These are phyloP conservation scores for Anoncus sp. DNA, from an alignment of 2,888 invertebrate species.

Conservation along the genomic window DNA sequence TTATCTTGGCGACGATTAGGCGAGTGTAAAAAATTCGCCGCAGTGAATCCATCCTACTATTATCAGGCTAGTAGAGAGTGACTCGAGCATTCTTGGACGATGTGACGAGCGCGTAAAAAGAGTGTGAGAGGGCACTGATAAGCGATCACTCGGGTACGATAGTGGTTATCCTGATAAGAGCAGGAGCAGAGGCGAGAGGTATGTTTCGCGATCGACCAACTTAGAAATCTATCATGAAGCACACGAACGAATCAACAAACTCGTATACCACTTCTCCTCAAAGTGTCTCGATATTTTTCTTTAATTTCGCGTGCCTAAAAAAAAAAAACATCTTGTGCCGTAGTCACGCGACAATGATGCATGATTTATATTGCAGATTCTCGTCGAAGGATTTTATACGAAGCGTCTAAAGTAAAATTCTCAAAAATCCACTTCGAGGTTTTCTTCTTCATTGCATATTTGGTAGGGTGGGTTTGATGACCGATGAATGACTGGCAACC, in stretches of 20 bases:
- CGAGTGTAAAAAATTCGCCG: conserved; percentile 33
- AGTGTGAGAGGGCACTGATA: conserved; percentile 44
- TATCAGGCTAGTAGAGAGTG: conserved; percentile 41
- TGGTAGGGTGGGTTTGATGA: too few relatives aligned
- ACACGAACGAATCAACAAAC: neutral
- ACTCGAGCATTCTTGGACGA: conserved; percentile 39
- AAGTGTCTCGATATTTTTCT: too few relatives aligned
- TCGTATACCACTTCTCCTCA: too few relatives aligned
- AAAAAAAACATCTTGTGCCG: too few relatives aligned
- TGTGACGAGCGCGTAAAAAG: conserved; percentile 35
- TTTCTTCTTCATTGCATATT: too few relatives aligned
- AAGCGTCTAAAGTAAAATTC: too few relatives aligned
- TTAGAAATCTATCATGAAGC: conserved; percentile 17
- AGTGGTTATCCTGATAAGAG: conserved; percentile 52
- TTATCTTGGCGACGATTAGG: conserved; percentile 36
- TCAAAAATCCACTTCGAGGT: too few relatives aligned
- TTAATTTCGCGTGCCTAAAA: too few relatives aligned
- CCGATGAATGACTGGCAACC: too few relatives aligned
- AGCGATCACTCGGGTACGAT: conserved; percentile 50
- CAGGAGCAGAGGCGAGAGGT: neutral
- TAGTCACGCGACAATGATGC: too few relatives aligned
- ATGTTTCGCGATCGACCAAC: neutral
- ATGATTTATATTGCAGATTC: too few relatives aligned
- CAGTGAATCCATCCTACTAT: conserved; percentile 35
- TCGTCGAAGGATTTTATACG: too few relatives aligned